A percentile compares a stretch with the other conserved stretches of the same genome.
These are phyloP conservation scores for Periophthalmus magnuspinnatus DNA, from an alignment of 2,797 vertebrate species.

Conservation along the genomic window DNA sequence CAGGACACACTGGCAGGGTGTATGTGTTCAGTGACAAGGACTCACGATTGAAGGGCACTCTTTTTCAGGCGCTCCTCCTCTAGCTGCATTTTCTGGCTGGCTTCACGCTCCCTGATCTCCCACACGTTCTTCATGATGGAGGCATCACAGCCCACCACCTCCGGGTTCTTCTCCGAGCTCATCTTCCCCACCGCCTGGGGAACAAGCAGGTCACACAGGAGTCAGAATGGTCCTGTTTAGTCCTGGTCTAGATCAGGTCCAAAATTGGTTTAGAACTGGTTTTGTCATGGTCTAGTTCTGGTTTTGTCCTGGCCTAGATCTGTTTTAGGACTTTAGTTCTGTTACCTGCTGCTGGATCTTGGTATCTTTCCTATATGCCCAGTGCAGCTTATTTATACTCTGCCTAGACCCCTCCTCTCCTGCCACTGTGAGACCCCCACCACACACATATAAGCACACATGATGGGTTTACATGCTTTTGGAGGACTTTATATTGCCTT, in stretches of 20 bases:
- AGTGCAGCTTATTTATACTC: background rate
- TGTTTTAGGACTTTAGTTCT: background rate
- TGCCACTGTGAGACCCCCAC: background rate
- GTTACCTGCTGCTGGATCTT: background rate
- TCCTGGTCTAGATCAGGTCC: background rate
- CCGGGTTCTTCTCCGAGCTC: constrained; percentile 51
- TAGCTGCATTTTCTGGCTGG: constrained; percentile 32
- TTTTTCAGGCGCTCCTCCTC: constrained; percentile 48
- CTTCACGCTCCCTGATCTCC: constrained; percentile 62
- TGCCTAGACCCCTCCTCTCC: background rate
- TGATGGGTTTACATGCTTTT: no score
- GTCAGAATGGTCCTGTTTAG: background rate
- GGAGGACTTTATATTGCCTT: no score
- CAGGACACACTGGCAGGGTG: background rate
- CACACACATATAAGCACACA: no score
- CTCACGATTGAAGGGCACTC: constrained; percentile 61
- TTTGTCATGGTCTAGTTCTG: background rate
- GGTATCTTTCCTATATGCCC: background rate
- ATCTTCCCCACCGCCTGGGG: constrained; percentile 30
- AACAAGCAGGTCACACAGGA: background rate
- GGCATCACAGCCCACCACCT: constrained; percentile 55
- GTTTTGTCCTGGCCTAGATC: background rate
- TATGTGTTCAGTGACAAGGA: background rate
- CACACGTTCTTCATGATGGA: constrained; percentile 72
- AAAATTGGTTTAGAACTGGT: background rate